phyloP scores from a whole-genome alignment of 2,888 invertebrate species.

The Tetanocera ferruginea region DNA sequence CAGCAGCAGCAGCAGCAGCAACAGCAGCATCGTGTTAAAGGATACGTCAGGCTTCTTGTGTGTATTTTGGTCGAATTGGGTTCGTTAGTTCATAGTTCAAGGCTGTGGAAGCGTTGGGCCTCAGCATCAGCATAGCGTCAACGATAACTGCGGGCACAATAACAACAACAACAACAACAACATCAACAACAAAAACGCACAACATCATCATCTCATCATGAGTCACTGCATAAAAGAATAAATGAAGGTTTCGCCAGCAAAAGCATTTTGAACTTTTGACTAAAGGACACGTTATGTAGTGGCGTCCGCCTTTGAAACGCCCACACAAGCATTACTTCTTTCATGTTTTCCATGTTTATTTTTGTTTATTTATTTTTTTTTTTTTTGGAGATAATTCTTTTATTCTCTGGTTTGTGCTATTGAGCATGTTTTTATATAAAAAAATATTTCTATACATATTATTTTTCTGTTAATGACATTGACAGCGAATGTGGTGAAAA shows the following conservation, averaged over 20 bases:
- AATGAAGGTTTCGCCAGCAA: not conserved
- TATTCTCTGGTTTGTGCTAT: not conserved
- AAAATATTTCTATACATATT: not conserved
- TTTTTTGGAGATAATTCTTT: too few relatives aligned
- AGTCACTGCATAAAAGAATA: not conserved
- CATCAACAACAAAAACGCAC: not conserved
- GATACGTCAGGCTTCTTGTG: not conserved
- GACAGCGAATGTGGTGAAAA: slow-evolving; percentile 4
- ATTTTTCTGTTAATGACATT: not conserved
- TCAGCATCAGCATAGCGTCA: not conserved
- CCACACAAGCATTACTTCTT: not conserved
- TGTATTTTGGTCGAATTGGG: not conserved
- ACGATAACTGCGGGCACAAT: not conserved
- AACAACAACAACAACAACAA: not conserved
- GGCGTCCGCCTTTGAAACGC: not conserved
- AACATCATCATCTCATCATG: not conserved
- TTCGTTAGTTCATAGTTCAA: slow-evolving; percentile 28
- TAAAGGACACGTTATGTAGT: slow-evolving; percentile 3
- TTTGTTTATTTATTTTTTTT: not conserved
- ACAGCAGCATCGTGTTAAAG: not conserved
- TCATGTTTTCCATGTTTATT: not conserved
- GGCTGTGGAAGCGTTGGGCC: not conserved
- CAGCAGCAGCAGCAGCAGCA: not conserved
- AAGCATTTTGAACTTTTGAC: not conserved
- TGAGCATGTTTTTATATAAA: not conserved